Evolutionary conservation across 2,797 vertebrate genomes (phyloP).

Genomic region (Chelon labrosus): DNA sequence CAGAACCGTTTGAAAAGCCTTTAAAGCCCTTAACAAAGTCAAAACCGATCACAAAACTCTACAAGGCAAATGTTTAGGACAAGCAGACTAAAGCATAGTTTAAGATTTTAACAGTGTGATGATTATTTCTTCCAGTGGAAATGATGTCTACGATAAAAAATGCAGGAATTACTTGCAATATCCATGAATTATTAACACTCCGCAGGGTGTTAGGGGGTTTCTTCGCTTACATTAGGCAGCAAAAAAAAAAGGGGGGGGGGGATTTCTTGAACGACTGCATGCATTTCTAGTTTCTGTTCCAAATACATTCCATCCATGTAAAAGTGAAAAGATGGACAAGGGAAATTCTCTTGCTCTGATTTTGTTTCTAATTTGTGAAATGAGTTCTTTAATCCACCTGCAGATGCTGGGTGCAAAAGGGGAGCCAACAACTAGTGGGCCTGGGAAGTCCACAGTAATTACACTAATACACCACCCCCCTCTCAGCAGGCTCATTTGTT

Average conservation of each 20-base stretch:
- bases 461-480: conserved; percentile 64
- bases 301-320: background rate
- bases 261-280: no score
- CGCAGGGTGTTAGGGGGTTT: background rate
- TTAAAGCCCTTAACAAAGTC: background rate
- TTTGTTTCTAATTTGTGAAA: conserved; percentile 3
- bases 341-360: conserved; percentile 4
- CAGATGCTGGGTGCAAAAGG: conserved; percentile 14
- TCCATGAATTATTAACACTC: background rate
- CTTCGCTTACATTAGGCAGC: no score
- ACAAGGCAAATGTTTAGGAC: background rate
- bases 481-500: conserved; percentile 75
- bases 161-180: background rate
- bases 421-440: conserved; percentile 30
- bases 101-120: background rate
- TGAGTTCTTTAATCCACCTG: conserved; percentile 28
- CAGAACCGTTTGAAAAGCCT: no score
- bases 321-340: background rate
- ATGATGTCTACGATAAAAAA: background rate
- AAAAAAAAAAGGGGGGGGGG: no score
- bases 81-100: background rate
- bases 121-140: background rate
- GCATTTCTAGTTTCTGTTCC: no score
- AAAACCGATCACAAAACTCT: background rate
- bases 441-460: conserved; percentile 75